phyloP scores from a whole-genome alignment of 1,140 invertebrate species.

The Lysiphlebus fabarum region DNA sequence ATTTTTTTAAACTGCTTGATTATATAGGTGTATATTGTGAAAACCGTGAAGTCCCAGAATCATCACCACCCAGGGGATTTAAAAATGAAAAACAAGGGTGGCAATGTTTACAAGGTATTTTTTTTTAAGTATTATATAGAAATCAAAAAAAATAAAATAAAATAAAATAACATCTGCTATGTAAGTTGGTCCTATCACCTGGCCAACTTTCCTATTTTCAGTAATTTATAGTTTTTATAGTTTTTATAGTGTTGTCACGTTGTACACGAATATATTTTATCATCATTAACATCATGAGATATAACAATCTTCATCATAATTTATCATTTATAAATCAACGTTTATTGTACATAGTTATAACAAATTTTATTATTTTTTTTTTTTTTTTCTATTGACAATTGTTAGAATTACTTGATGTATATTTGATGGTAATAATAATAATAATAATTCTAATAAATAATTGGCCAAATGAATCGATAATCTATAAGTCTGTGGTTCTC shows the following conservation, averaged over 20 bases:
- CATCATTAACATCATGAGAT: too few relatives aligned
- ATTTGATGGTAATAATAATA: too few relatives aligned
- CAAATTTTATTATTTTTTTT: too few relatives aligned
- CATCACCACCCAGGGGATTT: not conserved
- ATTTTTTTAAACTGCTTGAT: not conserved
- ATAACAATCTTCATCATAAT: too few relatives aligned
- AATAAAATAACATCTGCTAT: conserved; percentile 19
- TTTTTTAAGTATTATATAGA: not conserved
- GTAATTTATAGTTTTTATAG: conserved; percentile 24
- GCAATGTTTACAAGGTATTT: conserved; percentile 2
- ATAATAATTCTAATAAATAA: too few relatives aligned
- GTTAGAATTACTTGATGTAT: too few relatives aligned
- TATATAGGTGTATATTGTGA: not conserved
- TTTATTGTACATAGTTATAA: too few relatives aligned
- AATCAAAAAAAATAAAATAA: too few relatives aligned
- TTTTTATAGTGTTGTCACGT: too few relatives aligned
- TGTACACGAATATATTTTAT: too few relatives aligned
- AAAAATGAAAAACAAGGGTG: conserved; percentile 17
- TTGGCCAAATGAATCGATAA: conserved; percentile 19
- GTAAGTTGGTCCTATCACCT: conserved; percentile 12
- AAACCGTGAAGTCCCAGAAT: conserved; percentile 14
- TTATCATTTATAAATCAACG: too few relatives aligned
- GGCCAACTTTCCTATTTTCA: conserved; percentile 22
- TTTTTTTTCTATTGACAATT: too few relatives aligned
- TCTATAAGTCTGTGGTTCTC: conserved; percentile 11